Percentiles rank a stretch among this genome's conserved stretches.
phyloP scores from a whole-genome alignment of 2,113 vertebrate species.

The Syngnathus typhle region DNA sequence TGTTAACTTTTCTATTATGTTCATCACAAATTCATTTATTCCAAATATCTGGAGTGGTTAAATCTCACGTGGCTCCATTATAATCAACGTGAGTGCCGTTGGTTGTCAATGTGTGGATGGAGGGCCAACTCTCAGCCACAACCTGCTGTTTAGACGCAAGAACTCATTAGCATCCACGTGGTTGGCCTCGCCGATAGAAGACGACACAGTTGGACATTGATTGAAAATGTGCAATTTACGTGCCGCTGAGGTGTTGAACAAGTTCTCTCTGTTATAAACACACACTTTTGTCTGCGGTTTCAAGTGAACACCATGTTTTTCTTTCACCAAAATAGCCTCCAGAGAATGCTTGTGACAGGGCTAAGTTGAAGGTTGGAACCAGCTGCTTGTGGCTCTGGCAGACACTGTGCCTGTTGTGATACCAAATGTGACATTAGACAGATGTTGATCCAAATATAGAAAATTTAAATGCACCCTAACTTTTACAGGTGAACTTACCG shows the following conservation, averaged over 20 bases:
- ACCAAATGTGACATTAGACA: not conserved
- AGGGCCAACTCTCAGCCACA: slow-evolving; percentile 15
- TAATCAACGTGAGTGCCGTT: slow-evolving; percentile 27
- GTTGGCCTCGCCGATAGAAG: slow-evolving; percentile 20
- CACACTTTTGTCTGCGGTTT: not conserved
- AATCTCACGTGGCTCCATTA: slow-evolving; percentile 36
- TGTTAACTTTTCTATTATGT: not conserved
- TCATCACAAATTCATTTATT: not conserved
- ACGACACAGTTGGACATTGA: slow-evolving; percentile 49
- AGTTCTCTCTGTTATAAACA: slow-evolving; percentile 19
- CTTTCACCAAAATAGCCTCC: not conserved
- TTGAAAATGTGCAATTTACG: slow-evolving; percentile 47
- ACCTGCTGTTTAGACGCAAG: slow-evolving; percentile 40
- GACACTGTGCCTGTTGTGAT: not conserved
- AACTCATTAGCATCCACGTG: slow-evolving; percentile 9
- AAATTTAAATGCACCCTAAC: no score
- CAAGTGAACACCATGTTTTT: not conserved
- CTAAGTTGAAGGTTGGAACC: not conserved
- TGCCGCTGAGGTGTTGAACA: slow-evolving; percentile 37
- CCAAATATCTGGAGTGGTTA: slow-evolving; percentile 24
- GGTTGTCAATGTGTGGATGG: slow-evolving; percentile 16
- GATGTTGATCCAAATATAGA: not conserved
- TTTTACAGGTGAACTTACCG: no score
- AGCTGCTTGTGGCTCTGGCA: not conserved
- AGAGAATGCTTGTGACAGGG: not conserved